Evolutionary conservation across 2,113 vertebrate species (phyloP).

Genomic region (Microtus oregoni): DNA sequence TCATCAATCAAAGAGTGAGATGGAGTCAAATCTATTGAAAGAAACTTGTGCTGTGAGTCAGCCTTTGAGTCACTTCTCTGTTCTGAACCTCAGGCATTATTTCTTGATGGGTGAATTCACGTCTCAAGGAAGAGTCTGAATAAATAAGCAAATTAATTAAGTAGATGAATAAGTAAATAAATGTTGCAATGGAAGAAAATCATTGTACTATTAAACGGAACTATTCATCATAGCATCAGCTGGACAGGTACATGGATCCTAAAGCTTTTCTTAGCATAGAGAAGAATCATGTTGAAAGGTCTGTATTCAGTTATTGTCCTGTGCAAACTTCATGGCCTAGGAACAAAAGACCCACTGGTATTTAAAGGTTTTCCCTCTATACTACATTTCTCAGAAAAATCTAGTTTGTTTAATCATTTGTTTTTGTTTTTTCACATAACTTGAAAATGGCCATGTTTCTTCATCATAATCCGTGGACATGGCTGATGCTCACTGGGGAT

Average conservation of each 20-base stretch:
- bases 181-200: not conserved
- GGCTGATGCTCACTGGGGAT: not conserved
- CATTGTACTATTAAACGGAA: not conserved
- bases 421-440: not conserved
- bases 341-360: not conserved
- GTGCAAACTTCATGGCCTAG: not conserved
- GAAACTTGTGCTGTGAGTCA: not conserved
- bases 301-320: not conserved
- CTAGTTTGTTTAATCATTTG: not conserved
- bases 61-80: not conserved
- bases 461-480: too few relatives aligned
- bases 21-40: not conserved
- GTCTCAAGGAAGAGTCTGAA: not conserved
- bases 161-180: not conserved
- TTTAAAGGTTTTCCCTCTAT: not conserved
- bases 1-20: not conserved
- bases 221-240: not conserved
- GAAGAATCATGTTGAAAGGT: not conserved
- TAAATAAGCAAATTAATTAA: not conserved
- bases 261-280: slow-evolving; percentile 19
- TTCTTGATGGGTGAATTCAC: not conserved
- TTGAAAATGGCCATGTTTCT: not conserved
- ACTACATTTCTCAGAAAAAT: not conserved
- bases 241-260: not conserved
- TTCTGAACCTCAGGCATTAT: not conserved